Percentiles rank a stretch among this genome's conserved stretches.
These are phyloP conservation scores for Eristalinus sepulchralis DNA, from an alignment of 2,888 invertebrate species.

Conservation along the genomic window DNA sequence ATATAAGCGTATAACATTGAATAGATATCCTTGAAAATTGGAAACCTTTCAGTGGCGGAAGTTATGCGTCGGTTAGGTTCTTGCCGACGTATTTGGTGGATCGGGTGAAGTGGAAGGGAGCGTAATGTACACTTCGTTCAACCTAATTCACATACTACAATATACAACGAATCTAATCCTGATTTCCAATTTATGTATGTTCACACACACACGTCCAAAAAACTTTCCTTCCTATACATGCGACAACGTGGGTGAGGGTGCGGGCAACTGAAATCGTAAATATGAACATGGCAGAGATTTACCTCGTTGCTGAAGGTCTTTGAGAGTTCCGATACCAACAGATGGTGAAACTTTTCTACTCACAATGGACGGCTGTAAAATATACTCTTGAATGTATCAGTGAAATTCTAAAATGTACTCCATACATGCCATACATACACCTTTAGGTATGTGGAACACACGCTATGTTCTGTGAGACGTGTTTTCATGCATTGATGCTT, in stretches of 20 bases:
- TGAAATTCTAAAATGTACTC: not conserved
- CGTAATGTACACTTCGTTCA: conserved; percentile 41
- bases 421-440: not conserved
- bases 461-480: not conserved
- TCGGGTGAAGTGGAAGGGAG: not conserved
- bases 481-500: not conserved
- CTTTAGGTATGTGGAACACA: not conserved
- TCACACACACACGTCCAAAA: conserved; percentile 13
- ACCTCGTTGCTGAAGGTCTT: conserved; percentile 18
- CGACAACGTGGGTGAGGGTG: not conserved
- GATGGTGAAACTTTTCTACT: conserved; percentile 5
- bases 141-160: conserved; percentile 51
- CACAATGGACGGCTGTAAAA: conserved; percentile 39
- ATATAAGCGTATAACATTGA: not conserved
- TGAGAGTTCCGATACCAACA: not conserved
- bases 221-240: not conserved
- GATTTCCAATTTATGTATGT: conserved; percentile 44
- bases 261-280: conserved; percentile 32
- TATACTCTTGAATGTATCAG: conserved; percentile 26
- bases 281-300: conserved; percentile 52
- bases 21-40: conserved; percentile 31
- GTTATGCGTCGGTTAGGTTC: conserved; percentile 3
- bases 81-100: not conserved
- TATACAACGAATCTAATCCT: conserved; percentile 53
- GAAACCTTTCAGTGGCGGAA: conserved; percentile 27